Evolutionary conservation across 2,113 vertebrate species (phyloP).

Genomic region (Tricholaema leucomelas): DNA sequence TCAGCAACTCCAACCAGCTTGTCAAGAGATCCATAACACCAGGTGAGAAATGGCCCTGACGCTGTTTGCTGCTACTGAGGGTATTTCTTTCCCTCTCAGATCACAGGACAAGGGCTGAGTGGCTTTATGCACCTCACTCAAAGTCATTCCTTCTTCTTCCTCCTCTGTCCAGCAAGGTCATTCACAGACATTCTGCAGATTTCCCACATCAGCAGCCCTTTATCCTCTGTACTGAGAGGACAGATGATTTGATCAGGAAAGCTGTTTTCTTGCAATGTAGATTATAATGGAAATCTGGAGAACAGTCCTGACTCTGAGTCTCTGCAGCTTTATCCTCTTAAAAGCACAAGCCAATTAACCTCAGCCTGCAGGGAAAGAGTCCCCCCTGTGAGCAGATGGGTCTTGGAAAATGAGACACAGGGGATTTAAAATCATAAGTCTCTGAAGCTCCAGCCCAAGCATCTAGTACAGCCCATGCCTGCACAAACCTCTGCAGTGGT

Average conservation of each 20-base stretch:
- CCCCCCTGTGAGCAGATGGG: not conserved
- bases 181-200: not conserved
- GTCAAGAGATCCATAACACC: not conserved
- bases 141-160: not conserved
- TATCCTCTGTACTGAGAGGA: constrained; percentile 34
- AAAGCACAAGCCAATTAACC: constrained; percentile 72
- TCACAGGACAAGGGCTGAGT: not conserved
- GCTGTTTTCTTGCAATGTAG: constrained; percentile 63
- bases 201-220: constrained; percentile 47
- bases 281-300: constrained; percentile 70
- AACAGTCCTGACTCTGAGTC: constrained; percentile 37
- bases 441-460: not conserved
- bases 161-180: not conserved
- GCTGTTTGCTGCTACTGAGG: not conserved
- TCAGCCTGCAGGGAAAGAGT: constrained; percentile 55
- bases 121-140: not conserved
- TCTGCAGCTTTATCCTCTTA: constrained; percentile 63
- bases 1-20: no score
- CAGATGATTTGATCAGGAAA: constrained; percentile 69
- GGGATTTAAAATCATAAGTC: constrained; percentile 37
- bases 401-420: constrained; percentile 25
- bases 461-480: not conserved
- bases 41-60: not conserved
- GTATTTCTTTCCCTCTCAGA: not conserved
- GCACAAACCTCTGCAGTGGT: not conserved